phyloP scores from a whole-genome alignment of 2,113 vertebrate species.

The Oryzias melastigma region DNA sequence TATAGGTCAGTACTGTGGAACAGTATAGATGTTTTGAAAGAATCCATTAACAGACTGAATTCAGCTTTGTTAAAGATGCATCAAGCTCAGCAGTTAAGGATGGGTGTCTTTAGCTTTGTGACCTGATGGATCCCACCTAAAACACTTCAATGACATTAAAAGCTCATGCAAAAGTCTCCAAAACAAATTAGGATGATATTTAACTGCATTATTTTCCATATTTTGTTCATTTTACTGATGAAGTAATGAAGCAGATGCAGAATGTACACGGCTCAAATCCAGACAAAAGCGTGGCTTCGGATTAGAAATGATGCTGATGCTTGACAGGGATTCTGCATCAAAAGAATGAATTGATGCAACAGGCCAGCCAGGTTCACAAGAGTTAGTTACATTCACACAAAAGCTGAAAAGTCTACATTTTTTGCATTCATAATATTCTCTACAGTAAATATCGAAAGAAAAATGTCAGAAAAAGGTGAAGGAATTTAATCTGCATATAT shows the following conservation, averaged over 20 bases:
- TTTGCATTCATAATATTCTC: too few relatives aligned
- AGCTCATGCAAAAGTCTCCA: slow-evolving; percentile 33
- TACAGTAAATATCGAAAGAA: too few relatives aligned
- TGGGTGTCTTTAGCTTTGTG: background rate
- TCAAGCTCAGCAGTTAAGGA: background rate
- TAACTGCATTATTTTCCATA: background rate
- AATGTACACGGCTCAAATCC: background rate
- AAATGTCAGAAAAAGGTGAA: too few relatives aligned
- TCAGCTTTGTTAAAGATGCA: background rate
- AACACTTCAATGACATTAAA: slow-evolving; percentile 2
- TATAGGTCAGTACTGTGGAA: background rate
- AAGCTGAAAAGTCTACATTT: too few relatives aligned
- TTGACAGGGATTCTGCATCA: too few relatives aligned
- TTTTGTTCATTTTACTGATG: slow-evolving; percentile 1
- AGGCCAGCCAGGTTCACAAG: too few relatives aligned
- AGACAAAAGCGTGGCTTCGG: background rate
- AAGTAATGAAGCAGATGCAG: slow-evolving; percentile 3
- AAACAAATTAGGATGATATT: background rate
- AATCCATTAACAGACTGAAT: background rate
- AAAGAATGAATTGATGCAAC: too few relatives aligned
- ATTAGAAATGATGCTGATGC: background rate
- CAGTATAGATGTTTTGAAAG: background rate
- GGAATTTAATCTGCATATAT: too few relatives aligned
- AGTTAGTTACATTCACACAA: too few relatives aligned
- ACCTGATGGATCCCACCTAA: background rate